Base-by-base conservation (phyloP, 1,140 invertebrate genomes). In the Choristoneura fumiferana region DNA sequence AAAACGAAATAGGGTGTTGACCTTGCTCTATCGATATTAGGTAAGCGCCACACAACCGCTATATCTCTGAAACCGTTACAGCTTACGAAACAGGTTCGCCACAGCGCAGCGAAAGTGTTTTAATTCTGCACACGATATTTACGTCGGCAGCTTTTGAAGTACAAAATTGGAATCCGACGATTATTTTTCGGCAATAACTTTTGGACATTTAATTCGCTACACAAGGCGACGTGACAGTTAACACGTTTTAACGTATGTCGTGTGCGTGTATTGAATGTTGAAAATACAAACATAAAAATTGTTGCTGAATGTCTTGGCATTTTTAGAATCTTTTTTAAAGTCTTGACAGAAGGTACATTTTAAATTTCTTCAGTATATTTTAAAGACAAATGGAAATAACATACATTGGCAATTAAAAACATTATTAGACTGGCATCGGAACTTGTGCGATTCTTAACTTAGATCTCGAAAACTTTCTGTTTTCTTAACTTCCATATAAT, bases 21-120 rank as follows among this genome's bases (percentile, higher is more conserved):
- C 22, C 22, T 29, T 29, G 22, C 6, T 29, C 22, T 29, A 29
- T 29, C 22, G 22, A 29, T 29, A 29, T 29, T 29, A 29, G 22
- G 22, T 29, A 29, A 29, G 2, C 22, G 22, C 2, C 2, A 2
- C 22, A 29, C 22, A 2, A 29, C 22, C 22, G 6, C 22, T 2
- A 29, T 29, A 29, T 29, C 22, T 33, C 34, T 22, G 38, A 45
- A 52, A 58, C 57, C 57, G 45, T 52, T 37, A 62, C 37, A 59
- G 34, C 35, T 54, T 56, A 58, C 57, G 33, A 61, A 61, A 67
- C 65, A 60, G 39, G 59, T 62, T 61, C 39, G 22, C n/a, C 33
- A 18, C 35, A 35, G 13, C 54, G 18, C 15, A 60, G 60, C 57
- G 64, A 66, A 66, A 66, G 64, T 66, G 64, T 62, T 66, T 53